These are phyloP conservation scores for Papilio machaon DNA, from an alignment of 1,140 invertebrate genomes.

Conservation along the genomic window DNA sequence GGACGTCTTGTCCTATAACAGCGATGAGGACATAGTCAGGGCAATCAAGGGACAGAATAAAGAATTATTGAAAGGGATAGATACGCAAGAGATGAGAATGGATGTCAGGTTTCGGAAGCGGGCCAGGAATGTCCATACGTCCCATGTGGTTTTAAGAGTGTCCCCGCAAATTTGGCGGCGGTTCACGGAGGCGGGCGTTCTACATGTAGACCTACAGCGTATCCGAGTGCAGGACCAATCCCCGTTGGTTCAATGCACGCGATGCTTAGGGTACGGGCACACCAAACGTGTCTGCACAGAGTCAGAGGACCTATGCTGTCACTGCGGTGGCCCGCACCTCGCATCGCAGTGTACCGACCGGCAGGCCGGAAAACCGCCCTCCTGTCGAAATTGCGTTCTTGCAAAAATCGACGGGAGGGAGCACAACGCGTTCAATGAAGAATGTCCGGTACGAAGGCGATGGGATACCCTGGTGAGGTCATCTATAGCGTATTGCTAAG, in stretches of 20 bases:
- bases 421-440: no score
- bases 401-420: no score
- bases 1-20: slow-evolving; percentile 30
- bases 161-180: slow-evolving; percentile 40
- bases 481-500: no score
- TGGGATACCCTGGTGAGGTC: no score
- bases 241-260: not conserved
- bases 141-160: slow-evolving; percentile 35
- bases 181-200: not conserved
- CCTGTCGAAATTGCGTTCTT: not conserved
- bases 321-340: slow-evolving; percentile 23
- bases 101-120: no score
- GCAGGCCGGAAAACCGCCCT: not conserved
- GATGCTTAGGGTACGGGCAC: slow-evolving; percentile 35
- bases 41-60: slow-evolving; percentile 42
- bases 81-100: no score
- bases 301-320: not conserved
- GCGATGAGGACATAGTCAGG: slow-evolving; percentile 39
- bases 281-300: slow-evolving; percentile 30
- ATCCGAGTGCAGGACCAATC: not conserved
- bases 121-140: no score
- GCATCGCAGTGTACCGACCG: not conserved
- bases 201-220: not conserved
- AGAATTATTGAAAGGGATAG: no score
- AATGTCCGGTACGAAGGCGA: no score